These are phyloP conservation scores for Zaprionus camerounensis DNA, from an alignment of 1,140 invertebrate genomes.

Conservation along the genomic window DNA sequence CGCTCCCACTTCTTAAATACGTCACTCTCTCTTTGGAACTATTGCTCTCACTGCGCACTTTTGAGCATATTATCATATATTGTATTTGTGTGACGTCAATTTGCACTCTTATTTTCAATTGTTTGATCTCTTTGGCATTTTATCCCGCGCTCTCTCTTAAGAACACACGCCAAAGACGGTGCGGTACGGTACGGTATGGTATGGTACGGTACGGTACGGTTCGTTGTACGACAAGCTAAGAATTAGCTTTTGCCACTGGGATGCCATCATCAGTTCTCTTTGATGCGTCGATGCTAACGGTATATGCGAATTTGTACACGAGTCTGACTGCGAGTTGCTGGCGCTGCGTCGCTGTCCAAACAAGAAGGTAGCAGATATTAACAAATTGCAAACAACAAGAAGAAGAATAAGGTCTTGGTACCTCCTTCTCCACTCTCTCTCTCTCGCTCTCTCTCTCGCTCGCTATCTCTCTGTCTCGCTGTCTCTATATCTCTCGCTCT, in stretches of 20 bases:
- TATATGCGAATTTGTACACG: slow-evolving; percentile 30
- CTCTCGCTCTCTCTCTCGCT: neutral
- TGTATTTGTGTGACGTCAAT: slow-evolving; percentile 9
- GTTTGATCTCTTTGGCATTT: slow-evolving; percentile 17
- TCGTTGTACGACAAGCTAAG: slow-evolving; percentile 12
- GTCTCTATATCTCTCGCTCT: neutral
- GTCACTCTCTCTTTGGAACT: neutral
- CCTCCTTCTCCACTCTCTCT: neutral
- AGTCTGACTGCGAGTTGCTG: slow-evolving; percentile 10
- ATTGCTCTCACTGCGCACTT: slow-evolving; percentile 22
- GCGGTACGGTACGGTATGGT: neutral
- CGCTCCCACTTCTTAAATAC: neutral
- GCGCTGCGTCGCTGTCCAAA: neutral
- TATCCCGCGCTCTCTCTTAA: neutral
- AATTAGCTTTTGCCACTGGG: slow-evolving; percentile 13
- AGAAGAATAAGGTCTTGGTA: slow-evolving; percentile 7
- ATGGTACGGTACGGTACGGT: neutral
- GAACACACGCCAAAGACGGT: neutral
- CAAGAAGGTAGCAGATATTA: slow-evolving; percentile 11
- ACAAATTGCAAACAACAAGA: slow-evolving; percentile 13
- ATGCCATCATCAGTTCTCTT: slow-evolving; percentile 43
- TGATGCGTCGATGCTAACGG: slow-evolving; percentile 52
- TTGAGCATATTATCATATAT: neutral
- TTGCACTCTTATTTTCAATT: neutral
- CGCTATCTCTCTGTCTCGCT: too few species aligned